A percentile compares a stretch with the other conserved stretches of the same genome.
Evolutionary conservation across 1,140 invertebrate genomes (phyloP).

Genomic region (Drosophila nasuta): DNA sequence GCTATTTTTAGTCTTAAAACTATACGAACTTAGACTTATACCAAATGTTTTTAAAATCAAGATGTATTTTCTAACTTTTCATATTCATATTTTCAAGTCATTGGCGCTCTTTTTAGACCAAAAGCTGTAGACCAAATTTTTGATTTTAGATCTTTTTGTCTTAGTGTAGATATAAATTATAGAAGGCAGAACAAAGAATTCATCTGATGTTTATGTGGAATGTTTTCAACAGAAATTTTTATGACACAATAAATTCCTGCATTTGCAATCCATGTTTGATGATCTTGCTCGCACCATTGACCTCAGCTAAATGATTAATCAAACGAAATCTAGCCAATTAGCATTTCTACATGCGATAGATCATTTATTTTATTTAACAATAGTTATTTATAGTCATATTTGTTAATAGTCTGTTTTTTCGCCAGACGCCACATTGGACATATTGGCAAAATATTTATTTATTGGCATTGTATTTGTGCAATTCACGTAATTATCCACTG

Average conservation of each 20-base stretch:
- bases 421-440: slow-evolving; percentile 18
- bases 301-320: slow-evolving; percentile 3
- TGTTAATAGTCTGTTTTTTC: slow-evolving; percentile 10
- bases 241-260: background rate
- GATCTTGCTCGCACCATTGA: background rate
- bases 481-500: slow-evolving; percentile 54
- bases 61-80: too few relatives aligned
- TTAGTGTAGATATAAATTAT: too few relatives aligned
- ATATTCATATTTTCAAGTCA: too few relatives aligned
- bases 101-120: too few relatives aligned
- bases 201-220: background rate
- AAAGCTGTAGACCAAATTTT: too few relatives aligned
- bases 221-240: background rate
- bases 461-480: slow-evolving; percentile 39
- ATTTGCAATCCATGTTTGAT: background rate
- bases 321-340: background rate
- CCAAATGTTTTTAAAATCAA: too few relatives aligned
- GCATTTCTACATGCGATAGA: background rate
- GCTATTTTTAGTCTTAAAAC: too few relatives aligned
- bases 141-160: too few relatives aligned
- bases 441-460: slow-evolving; percentile 70
- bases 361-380: slow-evolving; percentile 9
- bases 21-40: too few relatives aligned
- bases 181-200: background rate
- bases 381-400: slow-evolving; percentile 20